These are phyloP conservation scores for Rhynchopsitta pachyrhyncha DNA, from an alignment of 2,113 vertebrate genomes.

Conservation along the genomic window DNA sequence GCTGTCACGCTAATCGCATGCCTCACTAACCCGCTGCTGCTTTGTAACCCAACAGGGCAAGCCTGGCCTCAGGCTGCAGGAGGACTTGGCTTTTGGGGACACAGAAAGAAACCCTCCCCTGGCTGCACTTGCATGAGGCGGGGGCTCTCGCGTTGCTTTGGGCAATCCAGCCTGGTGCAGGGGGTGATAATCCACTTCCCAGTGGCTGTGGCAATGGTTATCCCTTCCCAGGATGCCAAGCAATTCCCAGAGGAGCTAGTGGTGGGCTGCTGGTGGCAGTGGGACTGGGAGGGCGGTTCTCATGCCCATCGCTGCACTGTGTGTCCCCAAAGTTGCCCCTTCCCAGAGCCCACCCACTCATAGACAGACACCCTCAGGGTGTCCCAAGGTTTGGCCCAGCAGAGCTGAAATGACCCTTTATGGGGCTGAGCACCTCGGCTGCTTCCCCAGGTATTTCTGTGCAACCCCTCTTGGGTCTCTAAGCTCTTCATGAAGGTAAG, in stretches of 20 bases:
- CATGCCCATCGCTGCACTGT: rapidly evolving
- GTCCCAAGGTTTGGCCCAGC: not conserved
- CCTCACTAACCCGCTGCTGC: conserved; percentile 37
- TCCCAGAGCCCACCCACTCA: rapidly evolving
- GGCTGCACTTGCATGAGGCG: conserved; percentile 8
- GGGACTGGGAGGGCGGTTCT: not conserved
- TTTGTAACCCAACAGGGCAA: not conserved
- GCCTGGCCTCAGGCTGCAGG: not conserved
- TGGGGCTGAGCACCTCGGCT: not conserved
- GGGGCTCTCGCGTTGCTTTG: conserved; percentile 5
- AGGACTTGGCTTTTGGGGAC: not conserved
- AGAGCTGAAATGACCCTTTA: not conserved
- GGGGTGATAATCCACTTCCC: not conserved
- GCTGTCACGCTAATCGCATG: conserved; percentile 74
- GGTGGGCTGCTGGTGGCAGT: not conserved
- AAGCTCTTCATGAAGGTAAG: conserved; percentile 2
- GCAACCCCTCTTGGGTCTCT: not conserved
- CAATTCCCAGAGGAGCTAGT: not conserved
- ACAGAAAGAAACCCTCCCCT: not conserved
- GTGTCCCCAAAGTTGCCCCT: not conserved
- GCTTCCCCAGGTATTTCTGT: not conserved
- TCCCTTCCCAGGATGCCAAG: rapidly evolving
- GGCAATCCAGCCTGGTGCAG: not conserved
- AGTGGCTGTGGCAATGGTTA: not conserved
- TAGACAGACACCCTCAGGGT: not conserved